These are phyloP conservation scores for Oceanodroma tethys DNA, from an alignment of 2,113 vertebrate species.

Conservation along the genomic window DNA sequence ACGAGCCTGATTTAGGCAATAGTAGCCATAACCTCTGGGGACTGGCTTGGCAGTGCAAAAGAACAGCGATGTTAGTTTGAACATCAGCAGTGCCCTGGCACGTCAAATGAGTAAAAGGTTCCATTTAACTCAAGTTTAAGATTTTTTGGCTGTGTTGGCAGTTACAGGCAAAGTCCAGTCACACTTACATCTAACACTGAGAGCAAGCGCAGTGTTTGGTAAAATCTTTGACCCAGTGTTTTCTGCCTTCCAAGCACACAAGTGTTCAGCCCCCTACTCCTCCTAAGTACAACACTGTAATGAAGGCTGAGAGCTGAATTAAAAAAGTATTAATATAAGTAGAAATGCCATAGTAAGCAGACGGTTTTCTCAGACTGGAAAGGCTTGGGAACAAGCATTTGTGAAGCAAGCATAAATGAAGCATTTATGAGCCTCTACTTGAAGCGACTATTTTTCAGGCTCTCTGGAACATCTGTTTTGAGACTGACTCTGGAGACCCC, in stretches of 20 bases:
- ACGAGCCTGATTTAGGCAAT: background rate
- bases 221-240: background rate
- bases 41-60: background rate
- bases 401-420: too few relatives aligned
- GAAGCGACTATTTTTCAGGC: background rate
- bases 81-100: background rate
- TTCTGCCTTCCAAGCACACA: background rate
- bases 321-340: background rate
- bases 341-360: background rate
- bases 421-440: background rate
- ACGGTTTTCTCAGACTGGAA: background rate
- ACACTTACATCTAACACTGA: background rate
- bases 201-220: background rate
- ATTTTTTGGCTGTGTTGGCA: background rate
- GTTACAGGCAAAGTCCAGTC: background rate
- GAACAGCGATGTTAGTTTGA: background rate
- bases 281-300: background rate
- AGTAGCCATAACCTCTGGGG: background rate
- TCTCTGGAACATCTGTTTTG: constrained; percentile 15
- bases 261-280: background rate
- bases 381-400: background rate
- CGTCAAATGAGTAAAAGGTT: background rate
- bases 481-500: background rate
- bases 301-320: background rate
- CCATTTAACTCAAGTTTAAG: background rate